Base-by-base conservation (phyloP, 2,113 vertebrate species). In the Arothron firmamentum region DNA sequence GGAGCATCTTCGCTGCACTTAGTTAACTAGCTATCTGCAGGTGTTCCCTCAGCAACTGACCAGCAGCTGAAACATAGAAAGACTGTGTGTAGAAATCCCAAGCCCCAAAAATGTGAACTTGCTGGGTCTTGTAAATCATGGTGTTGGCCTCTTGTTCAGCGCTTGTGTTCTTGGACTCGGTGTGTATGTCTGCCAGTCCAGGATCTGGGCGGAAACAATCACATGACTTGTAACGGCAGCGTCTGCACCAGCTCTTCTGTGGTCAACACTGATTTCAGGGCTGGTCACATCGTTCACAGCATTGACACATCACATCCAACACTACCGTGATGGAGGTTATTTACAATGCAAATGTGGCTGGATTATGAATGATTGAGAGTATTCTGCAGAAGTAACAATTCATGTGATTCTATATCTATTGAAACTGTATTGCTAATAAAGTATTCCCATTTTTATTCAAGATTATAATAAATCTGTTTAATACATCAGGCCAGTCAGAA, bases 21-120 rank as follows among this genome's bases (percentile, higher is more conserved):
- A 88, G 87, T 90, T 90, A 89, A 89, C 88, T 81, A 84, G 86
- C 83, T 79, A 84, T 85, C 74, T 86, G 83, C 88, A 89, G 83
- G 87, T 89, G 85, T 85, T 88, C 82, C 86, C 80, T 80, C 71
- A 85, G 81, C 87, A 88, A 84, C 85, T 87, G 88, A 77, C 77
- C 70, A 68, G 67, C 60, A 61, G 80, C 66, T 65, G 74, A 76
- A 83, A 82, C 73, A 75, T 20, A 56, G 59, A 62, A 73, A 66
- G 52, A 48, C 58, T 47, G 65, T 61, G 64, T 74, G 56, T 56
- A 68, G 70, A 74, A 28, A 61, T 76, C 59, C 72, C 47, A 62
- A 65, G 60, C 53, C 67, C 79, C 66, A 71, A 81, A 85, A 77
- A 74, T 76, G 75, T 67, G 73, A 78, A 83, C 54, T 75, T 65